Percentiles rank a stretch among this genome's conserved stretches.
Evolutionary conservation across 2,888 invertebrate genomes (phyloP).

Genomic region (Drosophila picticornis): DNA sequence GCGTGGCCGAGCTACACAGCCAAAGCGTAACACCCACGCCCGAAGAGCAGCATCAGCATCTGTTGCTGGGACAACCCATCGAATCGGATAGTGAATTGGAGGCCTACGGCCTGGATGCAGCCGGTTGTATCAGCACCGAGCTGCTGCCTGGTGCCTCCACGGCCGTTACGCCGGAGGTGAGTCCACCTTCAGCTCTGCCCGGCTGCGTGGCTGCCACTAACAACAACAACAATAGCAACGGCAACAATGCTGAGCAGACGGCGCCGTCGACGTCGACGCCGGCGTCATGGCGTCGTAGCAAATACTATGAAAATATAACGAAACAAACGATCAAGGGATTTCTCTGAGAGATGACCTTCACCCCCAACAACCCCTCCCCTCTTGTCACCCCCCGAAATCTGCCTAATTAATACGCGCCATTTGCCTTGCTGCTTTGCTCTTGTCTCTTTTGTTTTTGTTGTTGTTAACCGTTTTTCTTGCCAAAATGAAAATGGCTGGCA

Average conservation of each 20-base stretch:
- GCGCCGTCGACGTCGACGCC: slow-evolving; percentile 45
- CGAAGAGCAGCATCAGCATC: slow-evolving; percentile 52
- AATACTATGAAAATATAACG: slow-evolving; percentile 86
- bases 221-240: slow-evolving; percentile 39
- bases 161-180: slow-evolving; percentile 83
- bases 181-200: slow-evolving; percentile 43
- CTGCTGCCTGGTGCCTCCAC: slow-evolving; percentile 46
- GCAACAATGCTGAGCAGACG: slow-evolving; percentile 48
- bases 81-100: slow-evolving; percentile 80
- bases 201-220: slow-evolving; percentile 52
- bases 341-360: slow-evolving; percentile 80
- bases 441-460: slow-evolving; percentile 26
- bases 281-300: slow-evolving; percentile 85
- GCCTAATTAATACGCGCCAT: slow-evolving; percentile 70
- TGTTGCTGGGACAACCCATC: slow-evolving; percentile 55
- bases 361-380: not conserved
- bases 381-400: slow-evolving; percentile 19
- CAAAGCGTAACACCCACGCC: slow-evolving; percentile 83
- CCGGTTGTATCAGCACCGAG: slow-evolving; percentile 71
- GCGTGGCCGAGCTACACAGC: slow-evolving; percentile 79
- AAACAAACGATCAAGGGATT: slow-evolving; percentile 88
- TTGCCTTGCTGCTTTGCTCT: slow-evolving; percentile 52
- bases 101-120: slow-evolving; percentile 62
- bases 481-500: slow-evolving; percentile 64
- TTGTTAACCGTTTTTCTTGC: slow-evolving; percentile 53